These are phyloP conservation scores for Papilio xuthus DNA, from an alignment of 1,140 invertebrate species.

Conservation along the genomic window DNA sequence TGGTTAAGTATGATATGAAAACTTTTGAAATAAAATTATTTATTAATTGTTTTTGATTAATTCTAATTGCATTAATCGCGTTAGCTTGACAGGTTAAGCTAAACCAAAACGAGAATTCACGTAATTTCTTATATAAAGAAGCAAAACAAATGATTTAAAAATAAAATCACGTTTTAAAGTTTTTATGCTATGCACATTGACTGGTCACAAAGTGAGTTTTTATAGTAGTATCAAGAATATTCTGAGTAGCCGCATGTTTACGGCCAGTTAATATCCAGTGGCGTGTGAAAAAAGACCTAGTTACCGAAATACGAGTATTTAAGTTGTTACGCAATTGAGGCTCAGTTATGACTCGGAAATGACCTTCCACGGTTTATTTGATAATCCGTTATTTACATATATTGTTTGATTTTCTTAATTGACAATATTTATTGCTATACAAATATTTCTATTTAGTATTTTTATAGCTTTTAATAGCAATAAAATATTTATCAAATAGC, in stretches of 20 bases:
- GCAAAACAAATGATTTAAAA: background rate
- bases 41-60: background rate
- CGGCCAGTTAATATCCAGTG: constrained; percentile 35
- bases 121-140: background rate
- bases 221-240: constrained; percentile 22
- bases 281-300: constrained; percentile 39
- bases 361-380: constrained; percentile 31
- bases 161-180: constrained; percentile 22
- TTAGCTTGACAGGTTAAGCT: background rate
- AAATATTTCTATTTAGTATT: too few relatives aligned
- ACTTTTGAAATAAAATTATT: background rate
- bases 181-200: constrained; percentile 18
- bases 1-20: background rate
- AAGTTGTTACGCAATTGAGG: constrained; percentile 40
- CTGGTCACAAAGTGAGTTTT: background rate
- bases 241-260: constrained; percentile 27
- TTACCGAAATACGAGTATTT: constrained; percentile 36
- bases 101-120: background rate
- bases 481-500: too few relatives aligned
- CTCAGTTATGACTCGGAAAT: constrained; percentile 36
- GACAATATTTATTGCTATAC: too few relatives aligned
- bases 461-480: too few relatives aligned
- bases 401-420: background rate
- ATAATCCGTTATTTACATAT: constrained; percentile 24
- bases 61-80: too few relatives aligned